These are phyloP conservation scores for Chanos chanos DNA, from an alignment of 2,797 vertebrate species.

Conservation along the genomic window DNA sequence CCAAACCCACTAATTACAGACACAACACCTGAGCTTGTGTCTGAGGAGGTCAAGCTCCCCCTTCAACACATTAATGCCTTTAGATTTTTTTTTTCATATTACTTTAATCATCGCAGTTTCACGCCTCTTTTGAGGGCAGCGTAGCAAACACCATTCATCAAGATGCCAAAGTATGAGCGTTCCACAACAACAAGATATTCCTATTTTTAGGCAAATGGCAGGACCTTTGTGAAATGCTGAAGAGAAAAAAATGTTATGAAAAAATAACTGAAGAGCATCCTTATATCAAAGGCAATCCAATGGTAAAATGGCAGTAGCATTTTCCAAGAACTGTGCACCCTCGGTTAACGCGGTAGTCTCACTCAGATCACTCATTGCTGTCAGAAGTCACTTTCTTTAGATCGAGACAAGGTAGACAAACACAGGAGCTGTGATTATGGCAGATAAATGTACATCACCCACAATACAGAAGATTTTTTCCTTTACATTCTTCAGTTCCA, in stretches of 20 bases:
- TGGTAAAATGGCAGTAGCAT: neutral
- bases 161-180: no score
- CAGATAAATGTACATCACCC: no score
- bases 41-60: neutral
- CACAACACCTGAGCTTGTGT: neutral
- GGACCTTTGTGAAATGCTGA: neutral
- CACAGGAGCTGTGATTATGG: no score
- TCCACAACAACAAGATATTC: no score
- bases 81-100: neutral
- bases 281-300: conserved; percentile 8
- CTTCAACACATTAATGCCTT: neutral
- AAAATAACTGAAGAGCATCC: neutral
- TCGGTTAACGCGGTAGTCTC: neutral
- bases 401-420: neutral
- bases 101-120: no score
- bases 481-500: no score
- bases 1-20: conserved; percentile 11
- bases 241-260: neutral
- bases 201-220: neutral
- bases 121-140: no score
- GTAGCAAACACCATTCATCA: no score
- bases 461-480: no score
- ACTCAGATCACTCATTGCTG: conserved; percentile 13
- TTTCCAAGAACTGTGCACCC: neutral
- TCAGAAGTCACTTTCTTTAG: neutral